Conservation (phyloP, 2,113 vertebrate genomes). For the Lota lota region DNA sequence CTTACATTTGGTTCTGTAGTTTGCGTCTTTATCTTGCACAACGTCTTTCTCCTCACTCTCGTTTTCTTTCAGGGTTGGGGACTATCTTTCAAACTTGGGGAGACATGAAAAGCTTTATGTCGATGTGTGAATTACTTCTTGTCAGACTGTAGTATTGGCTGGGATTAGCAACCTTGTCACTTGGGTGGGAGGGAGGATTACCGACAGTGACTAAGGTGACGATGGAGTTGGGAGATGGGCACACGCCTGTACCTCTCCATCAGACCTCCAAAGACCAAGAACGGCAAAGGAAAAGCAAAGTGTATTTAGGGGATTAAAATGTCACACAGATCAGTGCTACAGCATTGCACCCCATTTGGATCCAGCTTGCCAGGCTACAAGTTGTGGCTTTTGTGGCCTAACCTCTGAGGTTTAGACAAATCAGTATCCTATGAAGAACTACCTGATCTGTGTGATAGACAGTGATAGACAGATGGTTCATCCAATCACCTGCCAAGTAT, state of each 20-base stretch:
- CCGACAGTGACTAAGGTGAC: neutral
- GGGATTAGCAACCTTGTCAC: conserved; percentile 20
- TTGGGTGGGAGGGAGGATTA: neutral
- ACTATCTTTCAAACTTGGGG: conserved; percentile 13
- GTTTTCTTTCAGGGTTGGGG: neutral
- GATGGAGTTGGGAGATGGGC: too few relatives aligned
- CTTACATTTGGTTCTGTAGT: neutral
- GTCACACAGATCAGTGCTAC: neutral
- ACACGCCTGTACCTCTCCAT: neutral
- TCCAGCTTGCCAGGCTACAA: too few relatives aligned
- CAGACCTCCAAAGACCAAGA: neutral
- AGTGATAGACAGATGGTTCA: too few relatives aligned
- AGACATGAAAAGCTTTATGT: conserved; percentile 20
- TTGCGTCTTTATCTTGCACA: neutral
- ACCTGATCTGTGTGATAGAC: too few relatives aligned
- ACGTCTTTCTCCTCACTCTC: neutral
- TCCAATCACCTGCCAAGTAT: too few relatives aligned
- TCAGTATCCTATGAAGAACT: too few relatives aligned
- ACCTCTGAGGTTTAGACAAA: too few relatives aligned
- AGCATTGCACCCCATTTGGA: too few relatives aligned
- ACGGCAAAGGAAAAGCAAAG: neutral
- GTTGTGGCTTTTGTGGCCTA: too few relatives aligned
- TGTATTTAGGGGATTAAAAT: too few relatives aligned
- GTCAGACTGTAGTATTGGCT: conserved; percentile 15
- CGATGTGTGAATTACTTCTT: conserved; percentile 15